These are phyloP conservation scores for Athalia rosae DNA, from an alignment of 2,888 invertebrate species.

Conservation along the genomic window DNA sequence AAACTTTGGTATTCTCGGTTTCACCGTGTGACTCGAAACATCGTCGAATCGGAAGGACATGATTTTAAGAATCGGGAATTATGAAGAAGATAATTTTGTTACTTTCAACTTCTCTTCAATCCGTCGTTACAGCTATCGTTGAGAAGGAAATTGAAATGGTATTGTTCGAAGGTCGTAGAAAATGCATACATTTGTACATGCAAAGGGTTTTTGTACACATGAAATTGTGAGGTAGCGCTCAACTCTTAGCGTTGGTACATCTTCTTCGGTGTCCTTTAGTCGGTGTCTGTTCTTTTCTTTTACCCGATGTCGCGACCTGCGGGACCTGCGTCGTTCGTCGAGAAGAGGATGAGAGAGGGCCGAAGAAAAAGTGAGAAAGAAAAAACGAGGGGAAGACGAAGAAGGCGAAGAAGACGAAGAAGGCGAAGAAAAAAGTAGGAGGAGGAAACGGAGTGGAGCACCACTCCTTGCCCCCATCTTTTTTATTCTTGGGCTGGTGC, in stretches of 20 bases:
- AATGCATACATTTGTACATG: too few relatives aligned
- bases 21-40: too few relatives aligned
- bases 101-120: too few relatives aligned
- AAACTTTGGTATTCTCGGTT: too few relatives aligned
- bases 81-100: too few relatives aligned
- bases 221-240: not conserved
- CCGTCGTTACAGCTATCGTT: too few relatives aligned
- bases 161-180: too few relatives aligned
- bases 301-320: constrained; percentile 24
- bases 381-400: constrained; percentile 15
- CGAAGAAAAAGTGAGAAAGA: constrained; percentile 47
- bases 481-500: constrained; percentile 54
- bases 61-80: too few relatives aligned
- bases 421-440: not conserved
- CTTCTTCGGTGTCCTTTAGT: not conserved
- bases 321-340: constrained; percentile 47
- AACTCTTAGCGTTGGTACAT: not conserved
- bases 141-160: too few relatives aligned
- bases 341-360: constrained; percentile 43
- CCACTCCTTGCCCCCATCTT: constrained; percentile 10
- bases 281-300: not conserved
- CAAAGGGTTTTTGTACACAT: not conserved
- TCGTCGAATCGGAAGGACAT: too few relatives aligned
- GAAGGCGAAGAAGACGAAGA: not conserved
- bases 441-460: constrained; percentile 47